Base-by-base conservation (phyloP, 2,888 invertebrate species). In the Hypolimnas misippus region DNA sequence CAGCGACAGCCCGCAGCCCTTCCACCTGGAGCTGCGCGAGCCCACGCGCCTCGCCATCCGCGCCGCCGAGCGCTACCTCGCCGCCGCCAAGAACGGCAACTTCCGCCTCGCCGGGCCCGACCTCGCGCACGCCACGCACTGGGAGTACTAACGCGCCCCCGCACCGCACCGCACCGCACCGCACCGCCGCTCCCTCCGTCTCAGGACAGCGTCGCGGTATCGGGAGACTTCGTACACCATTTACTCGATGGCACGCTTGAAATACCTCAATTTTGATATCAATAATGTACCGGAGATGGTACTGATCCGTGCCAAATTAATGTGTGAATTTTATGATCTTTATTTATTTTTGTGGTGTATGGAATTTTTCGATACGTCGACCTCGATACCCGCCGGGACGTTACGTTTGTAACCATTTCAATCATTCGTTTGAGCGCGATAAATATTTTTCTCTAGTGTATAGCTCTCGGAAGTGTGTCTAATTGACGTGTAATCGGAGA, bases 1-100 rank as follows among this genome's bases (percentile, higher is more conserved):
- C 86, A 94, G 96, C 25, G 97, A 97, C 77, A 84, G 93, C 17
- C 96, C 97, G 16, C 93, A 95, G 51, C 96, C 97, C 56, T 98
- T 98, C 93, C 96, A 96, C 83, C 93, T 99, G 78, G 98, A 98
- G 93, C 93, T 99, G 77, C 95, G 97, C 73, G 98, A 98, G 86
- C 98, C 98, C 31, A 98, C 98, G 69, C 94, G 97, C 76, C 95
- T 99, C 79, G 96, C 97, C 91, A 97, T 99, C 90, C 97, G 96
- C 89, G 94, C 95, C 61, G 92, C 54, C 55, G 92, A 65, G 54
- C 93, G 94, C 78, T 98, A 98, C 92, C 93, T 98, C 75, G 94
- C 96, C 70, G 97, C 98, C 75, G 96, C 96, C 83, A 98, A 98
- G 93, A 98, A 98, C 89, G 98, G 98, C 44, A 95, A 95, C 78